A percentile compares a stretch with the other conserved stretches of the same genome.
Conservation (phyloP, 2,888 invertebrate species). For the Zaprionus lineosus region DNA sequence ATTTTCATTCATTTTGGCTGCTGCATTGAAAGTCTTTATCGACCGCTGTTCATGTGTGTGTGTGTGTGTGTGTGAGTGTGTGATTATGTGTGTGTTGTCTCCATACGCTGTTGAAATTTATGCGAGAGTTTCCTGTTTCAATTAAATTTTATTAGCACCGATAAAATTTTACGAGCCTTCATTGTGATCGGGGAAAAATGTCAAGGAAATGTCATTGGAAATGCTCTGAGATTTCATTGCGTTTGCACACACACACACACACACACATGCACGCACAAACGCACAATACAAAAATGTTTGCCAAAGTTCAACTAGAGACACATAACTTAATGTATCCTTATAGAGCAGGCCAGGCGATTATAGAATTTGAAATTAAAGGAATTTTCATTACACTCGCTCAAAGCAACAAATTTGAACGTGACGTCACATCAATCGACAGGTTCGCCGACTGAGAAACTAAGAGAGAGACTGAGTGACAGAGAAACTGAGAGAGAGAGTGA, state of each 20-base stretch:
- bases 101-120: slow-evolving; percentile 60
- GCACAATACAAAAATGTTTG: slow-evolving; percentile 23
- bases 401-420: slow-evolving; percentile 24
- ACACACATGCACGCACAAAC: no score
- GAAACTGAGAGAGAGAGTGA: no score
- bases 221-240: slow-evolving; percentile 35
- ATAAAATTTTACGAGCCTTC: slow-evolving; percentile 74
- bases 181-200: slow-evolving; percentile 62
- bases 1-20: slow-evolving; percentile 33
- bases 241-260: slow-evolving; percentile 9
- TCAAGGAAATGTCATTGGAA: slow-evolving; percentile 62
- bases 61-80: slow-evolving; percentile 1
- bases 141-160: slow-evolving; percentile 72
- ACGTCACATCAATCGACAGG: slow-evolving; percentile 49
- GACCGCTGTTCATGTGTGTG: slow-evolving; percentile 7
- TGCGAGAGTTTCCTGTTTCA: slow-evolving; percentile 76
- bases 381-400: slow-evolving; percentile 40
- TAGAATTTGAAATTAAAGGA: slow-evolving; percentile 24
- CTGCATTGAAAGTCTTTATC: slow-evolving; percentile 29
- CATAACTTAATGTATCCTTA: no score
- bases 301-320: slow-evolving; percentile 34
- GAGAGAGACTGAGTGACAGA: no score
- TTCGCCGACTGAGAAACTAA: not conserved
- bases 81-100: slow-evolving; percentile 26
- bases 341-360: slow-evolving; percentile 20